Evolutionary conservation across 1,140 invertebrate genomes (phyloP).

Genomic region (Solenopsis fugax): DNA sequence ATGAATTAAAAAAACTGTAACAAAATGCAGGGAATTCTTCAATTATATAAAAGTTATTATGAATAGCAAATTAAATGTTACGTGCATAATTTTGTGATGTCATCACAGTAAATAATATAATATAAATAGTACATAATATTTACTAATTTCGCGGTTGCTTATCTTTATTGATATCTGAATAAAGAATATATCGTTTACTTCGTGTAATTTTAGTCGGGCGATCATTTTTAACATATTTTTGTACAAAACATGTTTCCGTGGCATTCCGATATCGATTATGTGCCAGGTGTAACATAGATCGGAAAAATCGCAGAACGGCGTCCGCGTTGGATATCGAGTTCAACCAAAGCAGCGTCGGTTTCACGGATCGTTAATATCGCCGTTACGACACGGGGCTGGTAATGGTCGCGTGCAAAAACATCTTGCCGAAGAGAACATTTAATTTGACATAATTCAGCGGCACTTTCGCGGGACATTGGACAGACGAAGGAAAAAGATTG

Average conservation of each 20-base stretch:
- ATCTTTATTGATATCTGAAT: not conserved
- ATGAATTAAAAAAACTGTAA: not conserved
- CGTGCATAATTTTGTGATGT: not conserved
- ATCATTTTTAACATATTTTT: constrained; percentile 5
- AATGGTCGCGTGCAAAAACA: constrained; percentile 74
- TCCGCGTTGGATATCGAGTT: constrained; percentile 52
- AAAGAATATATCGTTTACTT: not conserved
- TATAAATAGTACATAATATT: not conserved
- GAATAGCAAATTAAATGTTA: not conserved
- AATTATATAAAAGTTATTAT: not conserved
- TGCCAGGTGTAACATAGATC: constrained; percentile 35
- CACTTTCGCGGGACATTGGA: constrained; percentile 32
- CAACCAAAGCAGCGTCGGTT: constrained; percentile 64
- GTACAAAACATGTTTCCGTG: not conserved
- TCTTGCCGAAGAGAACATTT: constrained; percentile 64
- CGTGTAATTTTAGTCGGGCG: not conserved
- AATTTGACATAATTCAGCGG: constrained; percentile 72
- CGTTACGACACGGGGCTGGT: constrained; percentile 70
- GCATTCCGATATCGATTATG: not conserved
- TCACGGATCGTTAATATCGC: constrained; percentile 77
- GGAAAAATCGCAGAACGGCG: constrained; percentile 48
- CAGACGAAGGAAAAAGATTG: not conserved
- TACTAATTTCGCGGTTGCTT: not conserved
- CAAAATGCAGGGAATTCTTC: not conserved
- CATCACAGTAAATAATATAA: not conserved